Percentiles rank a stretch among this genome's conserved stretches.
phyloP scores from a whole-genome alignment of 2,113 vertebrate species.

The Hucho hucho region DNA sequence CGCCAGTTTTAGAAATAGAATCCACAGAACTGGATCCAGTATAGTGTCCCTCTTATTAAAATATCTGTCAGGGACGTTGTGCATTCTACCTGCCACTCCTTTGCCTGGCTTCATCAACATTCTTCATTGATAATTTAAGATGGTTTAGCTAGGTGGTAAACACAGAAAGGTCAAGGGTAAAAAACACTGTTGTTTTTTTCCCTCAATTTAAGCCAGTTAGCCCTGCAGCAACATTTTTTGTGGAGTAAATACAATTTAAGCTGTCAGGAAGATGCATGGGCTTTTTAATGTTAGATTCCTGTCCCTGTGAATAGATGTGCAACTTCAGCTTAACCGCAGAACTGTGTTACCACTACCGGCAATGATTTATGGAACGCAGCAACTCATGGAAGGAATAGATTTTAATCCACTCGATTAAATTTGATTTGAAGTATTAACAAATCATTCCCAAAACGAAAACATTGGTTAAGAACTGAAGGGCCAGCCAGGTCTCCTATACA shows the following conservation, averaged over 20 bases:
- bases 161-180: conserved; percentile 65
- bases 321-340: conserved; percentile 65
- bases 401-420: conserved; percentile 75
- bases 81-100: conserved; percentile 37
- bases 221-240: conserved; percentile 59
- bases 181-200: conserved; percentile 41
- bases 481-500: neutral
- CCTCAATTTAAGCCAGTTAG: conserved; percentile 62
- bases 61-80: conserved; percentile 8
- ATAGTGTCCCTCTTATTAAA: conserved; percentile 28
- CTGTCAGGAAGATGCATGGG: conserved; percentile 72
- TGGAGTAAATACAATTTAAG: conserved; percentile 74
- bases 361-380: conserved; percentile 69
- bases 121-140: conserved; percentile 57
- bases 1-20: neutral
- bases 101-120: conserved; percentile 35
- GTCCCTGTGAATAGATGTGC: conserved; percentile 63
- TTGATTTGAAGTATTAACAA: conserved; percentile 63
- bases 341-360: conserved; percentile 38
- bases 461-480: conserved; percentile 18
- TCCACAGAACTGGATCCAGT: neutral
- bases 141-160: conserved; percentile 31
- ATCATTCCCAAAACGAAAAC: conserved; percentile 64
- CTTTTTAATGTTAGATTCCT: conserved; percentile 70
- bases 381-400: conserved; percentile 62